Conservation (phyloP, 2,888 invertebrate genomes). For the Bembecia ichneumoniformis region DNA sequence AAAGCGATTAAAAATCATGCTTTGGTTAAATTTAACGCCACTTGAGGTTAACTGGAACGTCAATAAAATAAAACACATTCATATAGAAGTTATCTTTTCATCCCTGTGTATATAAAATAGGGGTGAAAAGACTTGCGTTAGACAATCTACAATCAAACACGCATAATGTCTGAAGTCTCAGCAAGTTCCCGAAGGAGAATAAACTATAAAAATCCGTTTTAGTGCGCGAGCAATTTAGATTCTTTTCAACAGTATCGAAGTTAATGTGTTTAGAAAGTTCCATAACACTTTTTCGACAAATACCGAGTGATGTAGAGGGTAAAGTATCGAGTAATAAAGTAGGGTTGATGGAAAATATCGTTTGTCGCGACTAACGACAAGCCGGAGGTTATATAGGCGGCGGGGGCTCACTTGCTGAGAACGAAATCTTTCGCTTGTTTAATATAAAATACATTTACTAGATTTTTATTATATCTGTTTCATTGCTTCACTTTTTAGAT, state of each 20-base stretch:
- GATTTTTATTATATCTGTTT: too few relatives aligned
- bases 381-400: neutral
- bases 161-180: neutral
- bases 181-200: neutral
- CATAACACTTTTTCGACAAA: neutral
- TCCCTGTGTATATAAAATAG: too few relatives aligned
- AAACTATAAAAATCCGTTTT: neutral
- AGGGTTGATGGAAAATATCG: conserved; percentile 1
- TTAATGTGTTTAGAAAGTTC: neutral
- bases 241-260: neutral
- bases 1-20: too few relatives aligned
- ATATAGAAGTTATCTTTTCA: too few relatives aligned
- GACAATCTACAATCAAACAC: neutral
- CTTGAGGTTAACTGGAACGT: too few relatives aligned
- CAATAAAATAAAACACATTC: too few relatives aligned
- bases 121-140: too few relatives aligned
- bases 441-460: too few relatives aligned
- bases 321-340: conserved; percentile 4
- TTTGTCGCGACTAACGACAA: conserved; percentile 2
- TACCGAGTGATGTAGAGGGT: neutral
- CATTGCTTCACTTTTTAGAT: too few relatives aligned
- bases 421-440: neutral
- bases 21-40: too few relatives aligned
- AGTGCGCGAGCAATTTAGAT: neutral
- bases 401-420: neutral